Evolutionary conservation across 35 echinoderm and acorn worm genomes (phyloP).

Genomic region (Ptychodera flava): DNA sequence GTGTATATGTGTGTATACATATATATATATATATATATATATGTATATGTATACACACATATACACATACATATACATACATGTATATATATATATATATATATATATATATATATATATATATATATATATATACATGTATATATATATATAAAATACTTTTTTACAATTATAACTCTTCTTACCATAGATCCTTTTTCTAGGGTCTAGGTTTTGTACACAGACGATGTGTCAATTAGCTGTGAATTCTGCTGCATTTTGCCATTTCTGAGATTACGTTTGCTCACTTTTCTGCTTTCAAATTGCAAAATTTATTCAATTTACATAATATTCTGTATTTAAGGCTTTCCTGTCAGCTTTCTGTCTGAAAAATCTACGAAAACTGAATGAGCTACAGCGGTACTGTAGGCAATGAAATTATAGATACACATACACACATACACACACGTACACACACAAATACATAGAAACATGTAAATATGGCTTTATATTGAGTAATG

Average conservation of each 20-base stretch:
- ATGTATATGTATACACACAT: conserved; percentile 16
- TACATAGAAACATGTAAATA: too few species aligned
- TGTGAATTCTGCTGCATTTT: too few species aligned
- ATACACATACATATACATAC: conserved; percentile 19
- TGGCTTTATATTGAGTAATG: too few species aligned
- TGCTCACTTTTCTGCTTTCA: neutral
- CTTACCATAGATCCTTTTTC: neutral
- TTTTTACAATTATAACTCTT: neutral
- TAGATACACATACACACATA: too few species aligned
- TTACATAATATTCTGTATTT: neutral
- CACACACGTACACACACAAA: too few species aligned
- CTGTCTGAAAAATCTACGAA: too few species aligned
- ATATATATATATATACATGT: conserved; percentile 25
- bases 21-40: neutral
- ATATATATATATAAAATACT: conserved; percentile 19
- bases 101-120: neutral
- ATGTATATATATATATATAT: conserved; percentile 17
- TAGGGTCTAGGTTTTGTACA: neutral
- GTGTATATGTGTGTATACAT: neutral
- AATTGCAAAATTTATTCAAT: neutral
- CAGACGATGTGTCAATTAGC: too few species aligned
- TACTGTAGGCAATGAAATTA: too few species aligned
- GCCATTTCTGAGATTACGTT: too few species aligned
- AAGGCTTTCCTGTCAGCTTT: too few species aligned
- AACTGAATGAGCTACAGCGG: too few species aligned